Conservation (phyloP, 2,113 vertebrate genomes). For the Clarias macrocephalus region DNA sequence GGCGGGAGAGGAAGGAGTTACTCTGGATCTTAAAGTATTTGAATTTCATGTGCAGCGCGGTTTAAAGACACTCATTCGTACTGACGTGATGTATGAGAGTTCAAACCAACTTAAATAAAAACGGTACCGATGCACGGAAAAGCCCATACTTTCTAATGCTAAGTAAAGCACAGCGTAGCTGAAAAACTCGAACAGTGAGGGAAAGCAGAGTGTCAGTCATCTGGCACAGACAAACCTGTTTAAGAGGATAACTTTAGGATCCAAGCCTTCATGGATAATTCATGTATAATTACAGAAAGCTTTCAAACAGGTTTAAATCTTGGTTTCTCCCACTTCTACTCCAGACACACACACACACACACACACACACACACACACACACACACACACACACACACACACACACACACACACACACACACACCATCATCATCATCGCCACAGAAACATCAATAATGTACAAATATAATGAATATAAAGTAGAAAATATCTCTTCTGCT, state of each 20-base stretch:
- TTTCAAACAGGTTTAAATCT: conserved; percentile 92
- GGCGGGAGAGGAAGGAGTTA: conserved; percentile 48
- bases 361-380: conserved; percentile 53
- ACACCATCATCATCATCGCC: conserved; percentile 72
- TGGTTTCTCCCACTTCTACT: conserved; percentile 68
- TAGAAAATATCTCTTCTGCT: neutral
- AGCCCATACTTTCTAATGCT: conserved; percentile 17
- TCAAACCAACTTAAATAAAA: neutral
- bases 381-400: conserved; percentile 18
- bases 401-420: conserved; percentile 6
- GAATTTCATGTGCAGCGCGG: neutral
- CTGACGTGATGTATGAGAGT: neutral
- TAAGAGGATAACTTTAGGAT: conserved; percentile 59
- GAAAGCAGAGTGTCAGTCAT: conserved; percentile 41
- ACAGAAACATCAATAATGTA: conserved; percentile 90
- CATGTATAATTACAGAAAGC: conserved; percentile 95
- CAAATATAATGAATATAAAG: conserved; percentile 79
- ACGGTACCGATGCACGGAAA: neutral
- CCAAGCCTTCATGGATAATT: conserved; percentile 88
- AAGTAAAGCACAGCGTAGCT: conserved; percentile 20
- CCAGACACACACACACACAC: conserved; percentile 29
- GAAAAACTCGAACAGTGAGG: conserved; percentile 22
- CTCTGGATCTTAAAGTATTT: neutral
- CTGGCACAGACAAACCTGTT: conserved; percentile 43
- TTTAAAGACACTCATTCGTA: neutral